Percentiles rank a stretch among this genome's conserved stretches.
phyloP scores from a whole-genome alignment of 2,888 invertebrate species.

The Julus scandinavius region DNA sequence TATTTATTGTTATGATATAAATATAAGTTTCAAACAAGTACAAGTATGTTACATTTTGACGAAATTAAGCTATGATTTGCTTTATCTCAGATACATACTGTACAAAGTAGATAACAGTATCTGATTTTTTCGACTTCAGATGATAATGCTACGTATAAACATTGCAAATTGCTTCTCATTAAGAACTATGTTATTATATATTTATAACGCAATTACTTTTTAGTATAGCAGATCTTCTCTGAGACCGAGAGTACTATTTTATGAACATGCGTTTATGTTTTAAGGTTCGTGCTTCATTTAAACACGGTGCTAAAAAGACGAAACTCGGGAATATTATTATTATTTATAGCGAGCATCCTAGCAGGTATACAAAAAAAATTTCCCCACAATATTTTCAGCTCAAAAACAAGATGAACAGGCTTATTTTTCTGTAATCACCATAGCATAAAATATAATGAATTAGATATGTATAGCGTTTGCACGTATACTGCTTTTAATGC shows the following conservation, averaged over 20 bases:
- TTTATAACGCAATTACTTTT: conserved; percentile 30
- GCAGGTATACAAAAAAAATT: not conserved
- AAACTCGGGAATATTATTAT: not conserved
- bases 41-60: too few species aligned
- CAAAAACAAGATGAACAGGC: not conserved
- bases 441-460: not conserved
- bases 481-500: too few species aligned
- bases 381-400: not conserved
- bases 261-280: not conserved
- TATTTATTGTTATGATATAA: too few species aligned
- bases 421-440: not conserved
- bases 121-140: conserved; percentile 6
- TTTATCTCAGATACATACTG: not conserved
- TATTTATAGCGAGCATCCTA: not conserved
- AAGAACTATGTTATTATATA: conserved; percentile 31
- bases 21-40: too few species aligned
- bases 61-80: not conserved
- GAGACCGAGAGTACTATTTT: not conserved
- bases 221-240: not conserved
- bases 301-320: not conserved
- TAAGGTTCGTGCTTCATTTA: not conserved
- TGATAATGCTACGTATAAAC: not conserved
- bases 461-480: not conserved
- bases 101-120: not conserved
- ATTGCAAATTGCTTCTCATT: conserved; percentile 31